Percentiles rank a stretch among this genome's conserved stretches.
These are phyloP conservation scores for Odontamblyopus rebecca DNA, from an alignment of 2,797 vertebrate species.

Conservation along the genomic window DNA sequence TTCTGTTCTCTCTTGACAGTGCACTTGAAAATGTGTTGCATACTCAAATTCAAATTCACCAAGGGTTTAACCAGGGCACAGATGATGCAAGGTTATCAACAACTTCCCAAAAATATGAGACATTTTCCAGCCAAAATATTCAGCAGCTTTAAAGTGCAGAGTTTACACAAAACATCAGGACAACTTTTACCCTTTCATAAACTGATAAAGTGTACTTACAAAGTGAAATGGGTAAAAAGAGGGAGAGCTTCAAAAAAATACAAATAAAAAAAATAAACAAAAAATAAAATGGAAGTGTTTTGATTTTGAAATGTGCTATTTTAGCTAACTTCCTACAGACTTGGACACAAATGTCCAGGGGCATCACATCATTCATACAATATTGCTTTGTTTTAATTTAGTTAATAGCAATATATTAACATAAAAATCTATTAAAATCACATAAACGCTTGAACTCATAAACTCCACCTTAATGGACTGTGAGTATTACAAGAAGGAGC, in stretches of 20 bases:
- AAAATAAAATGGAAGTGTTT: background rate
- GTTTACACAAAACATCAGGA: background rate
- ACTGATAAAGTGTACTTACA: background rate
- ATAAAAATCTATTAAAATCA: background rate
- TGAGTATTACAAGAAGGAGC: constrained; percentile 5
- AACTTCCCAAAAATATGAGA: background rate
- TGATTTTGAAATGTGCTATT: background rate
- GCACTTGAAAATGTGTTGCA: background rate
- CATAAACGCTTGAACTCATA: constrained; percentile 6
- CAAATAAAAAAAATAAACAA: background rate
- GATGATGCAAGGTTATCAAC: constrained; percentile 1
- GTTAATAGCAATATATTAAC: constrained; percentile 6
- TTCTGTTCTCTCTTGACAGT: background rate
- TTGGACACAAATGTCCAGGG: background rate
- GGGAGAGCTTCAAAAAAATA: background rate
- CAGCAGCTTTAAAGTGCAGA: background rate
- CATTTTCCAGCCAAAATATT: background rate
- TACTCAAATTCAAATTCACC: background rate
- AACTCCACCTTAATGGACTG: constrained; percentile 1
- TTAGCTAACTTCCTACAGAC: background rate
- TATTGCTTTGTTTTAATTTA: constrained; percentile 1
- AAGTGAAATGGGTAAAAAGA: background rate
- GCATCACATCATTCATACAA: background rate
- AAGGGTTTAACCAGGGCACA: background rate
- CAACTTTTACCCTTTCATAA: background rate